Evolutionary conservation across 35 echinoderm and acorn worm genomes (phyloP).

Genomic region (Anneissia japonica): DNA sequence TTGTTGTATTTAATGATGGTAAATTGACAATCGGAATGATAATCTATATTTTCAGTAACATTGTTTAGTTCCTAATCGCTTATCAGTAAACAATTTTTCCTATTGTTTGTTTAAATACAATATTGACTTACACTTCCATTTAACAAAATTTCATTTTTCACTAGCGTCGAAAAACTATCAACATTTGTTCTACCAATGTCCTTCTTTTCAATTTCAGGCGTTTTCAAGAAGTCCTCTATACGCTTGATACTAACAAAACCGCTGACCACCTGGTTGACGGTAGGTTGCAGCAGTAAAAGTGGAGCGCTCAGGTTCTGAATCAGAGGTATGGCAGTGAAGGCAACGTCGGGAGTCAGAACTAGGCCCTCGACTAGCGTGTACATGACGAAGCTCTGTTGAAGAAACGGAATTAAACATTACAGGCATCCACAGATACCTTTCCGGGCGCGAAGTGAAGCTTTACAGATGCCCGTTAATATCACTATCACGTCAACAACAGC

Average conservation of each 20-base stretch:
- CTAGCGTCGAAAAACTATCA: background rate
- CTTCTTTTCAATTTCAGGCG: slow-evolving; percentile 37
- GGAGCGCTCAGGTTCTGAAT: slow-evolving; percentile 53
- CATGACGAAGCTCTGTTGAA: slow-evolving; percentile 39
- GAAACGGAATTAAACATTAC: background rate
- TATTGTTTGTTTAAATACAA: too few relatives aligned
- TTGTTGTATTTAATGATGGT: too few relatives aligned
- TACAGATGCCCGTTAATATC: too few relatives aligned
- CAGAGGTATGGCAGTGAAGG: slow-evolving; percentile 62
- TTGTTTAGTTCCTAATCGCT: too few relatives aligned
- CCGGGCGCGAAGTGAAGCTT: too few relatives aligned
- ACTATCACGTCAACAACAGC: too few relatives aligned
- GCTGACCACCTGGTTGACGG: slow-evolving; percentile 40
- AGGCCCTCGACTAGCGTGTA: slow-evolving; percentile 24
- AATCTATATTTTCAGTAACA: too few relatives aligned
- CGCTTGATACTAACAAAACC: slow-evolving; percentile 49
- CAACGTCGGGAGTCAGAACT: slow-evolving; percentile 29
- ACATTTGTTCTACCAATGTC: background rate
- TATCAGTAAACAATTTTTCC: too few relatives aligned
- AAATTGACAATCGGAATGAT: too few relatives aligned
- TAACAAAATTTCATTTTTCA: background rate
- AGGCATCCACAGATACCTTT: too few relatives aligned
- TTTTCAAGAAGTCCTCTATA: slow-evolving; percentile 45
- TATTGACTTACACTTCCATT: background rate
- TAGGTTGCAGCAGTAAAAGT: slow-evolving; percentile 46